phyloP scores from a whole-genome alignment of 1,140 invertebrate genomes.

The Drosophila ambigua region DNA sequence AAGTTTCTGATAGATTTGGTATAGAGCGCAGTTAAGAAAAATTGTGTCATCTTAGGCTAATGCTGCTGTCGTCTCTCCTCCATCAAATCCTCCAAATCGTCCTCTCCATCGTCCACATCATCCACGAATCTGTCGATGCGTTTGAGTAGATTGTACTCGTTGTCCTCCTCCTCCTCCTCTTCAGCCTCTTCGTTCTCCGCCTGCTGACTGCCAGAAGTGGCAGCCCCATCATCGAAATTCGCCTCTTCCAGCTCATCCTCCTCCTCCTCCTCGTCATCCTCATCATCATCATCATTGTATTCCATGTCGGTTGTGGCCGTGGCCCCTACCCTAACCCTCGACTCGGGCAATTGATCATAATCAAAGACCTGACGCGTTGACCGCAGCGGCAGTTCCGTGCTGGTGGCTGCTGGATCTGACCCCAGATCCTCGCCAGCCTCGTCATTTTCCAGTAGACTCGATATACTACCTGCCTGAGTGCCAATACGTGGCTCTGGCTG shows the following conservation, averaged over 20 bases:
- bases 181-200: slow-evolving; percentile 33
- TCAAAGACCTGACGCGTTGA: slow-evolving; percentile 78
- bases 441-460: slow-evolving; percentile 47
- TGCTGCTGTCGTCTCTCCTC: slow-evolving; percentile 56
- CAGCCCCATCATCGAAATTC: slow-evolving; percentile 13
- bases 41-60: slow-evolving; percentile 39
- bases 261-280: slow-evolving; percentile 38
- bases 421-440: slow-evolving; percentile 37
- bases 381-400: slow-evolving; percentile 63
- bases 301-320: slow-evolving; percentile 29
- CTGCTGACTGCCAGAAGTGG: slow-evolving; percentile 28
- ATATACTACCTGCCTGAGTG: slow-evolving; percentile 54
- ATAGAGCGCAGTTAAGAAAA: slow-evolving; percentile 76
- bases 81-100: slow-evolving; percentile 70
- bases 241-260: slow-evolving; percentile 23
- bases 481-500: slow-evolving; percentile 71
- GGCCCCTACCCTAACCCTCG: slow-evolving; percentile 59
- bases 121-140: slow-evolving; percentile 77
- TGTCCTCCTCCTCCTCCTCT: slow-evolving; percentile 35
- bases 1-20: slow-evolving; percentile 79
- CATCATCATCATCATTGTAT: slow-evolving; percentile 35
- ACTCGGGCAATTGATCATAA: slow-evolving; percentile 83
- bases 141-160: slow-evolving; percentile 70
- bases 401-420: slow-evolving; percentile 41
- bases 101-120: slow-evolving; percentile 67